Percentiles rank a stretch among this genome's conserved stretches.
phyloP scores from a whole-genome alignment of 2,888 invertebrate genomes.

The Dimorphilus gyrociliatus region DNA sequence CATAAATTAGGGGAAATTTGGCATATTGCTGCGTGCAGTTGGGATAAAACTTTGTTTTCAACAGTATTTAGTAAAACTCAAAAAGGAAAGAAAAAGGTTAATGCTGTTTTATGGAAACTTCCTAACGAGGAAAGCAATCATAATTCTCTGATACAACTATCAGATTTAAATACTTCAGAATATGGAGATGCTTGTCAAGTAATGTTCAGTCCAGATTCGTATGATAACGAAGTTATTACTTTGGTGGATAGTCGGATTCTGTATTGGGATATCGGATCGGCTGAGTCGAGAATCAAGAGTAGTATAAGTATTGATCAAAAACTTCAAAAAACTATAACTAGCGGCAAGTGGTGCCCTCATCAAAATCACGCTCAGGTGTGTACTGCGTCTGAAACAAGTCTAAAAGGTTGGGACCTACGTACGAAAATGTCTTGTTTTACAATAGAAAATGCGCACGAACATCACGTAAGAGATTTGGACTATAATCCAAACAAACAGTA shows the following conservation, averaged over 20 bases:
- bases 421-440: constrained; percentile 49
- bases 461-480: constrained; percentile 72
- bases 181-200: too few relatives aligned
- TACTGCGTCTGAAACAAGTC: constrained; percentile 64
- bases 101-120: constrained; percentile 33
- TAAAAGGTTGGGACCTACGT: constrained; percentile 73
- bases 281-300: constrained; percentile 18
- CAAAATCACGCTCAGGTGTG: constrained; percentile 70
- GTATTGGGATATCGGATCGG: constrained; percentile 53
- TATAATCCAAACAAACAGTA: constrained; percentile 97
- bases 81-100: constrained; percentile 34
- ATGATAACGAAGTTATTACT: constrained; percentile 52
- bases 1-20: constrained; percentile 86
- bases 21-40: constrained; percentile 71
- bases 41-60: too few relatives aligned
- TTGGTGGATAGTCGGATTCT: constrained; percentile 60
- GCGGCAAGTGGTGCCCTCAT: constrained; percentile 88
- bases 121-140: too few relatives aligned
- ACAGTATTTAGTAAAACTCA: too few relatives aligned
- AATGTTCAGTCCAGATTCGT: constrained; percentile 62
- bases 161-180: too few relatives aligned
- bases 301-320: too few relatives aligned
- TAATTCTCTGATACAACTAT: too few relatives aligned
- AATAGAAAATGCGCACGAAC: constrained; percentile 71
- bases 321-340: too few relatives aligned